Base-by-base conservation (phyloP, 2,888 invertebrate species). In the Pseudanteris insignis region DNA sequence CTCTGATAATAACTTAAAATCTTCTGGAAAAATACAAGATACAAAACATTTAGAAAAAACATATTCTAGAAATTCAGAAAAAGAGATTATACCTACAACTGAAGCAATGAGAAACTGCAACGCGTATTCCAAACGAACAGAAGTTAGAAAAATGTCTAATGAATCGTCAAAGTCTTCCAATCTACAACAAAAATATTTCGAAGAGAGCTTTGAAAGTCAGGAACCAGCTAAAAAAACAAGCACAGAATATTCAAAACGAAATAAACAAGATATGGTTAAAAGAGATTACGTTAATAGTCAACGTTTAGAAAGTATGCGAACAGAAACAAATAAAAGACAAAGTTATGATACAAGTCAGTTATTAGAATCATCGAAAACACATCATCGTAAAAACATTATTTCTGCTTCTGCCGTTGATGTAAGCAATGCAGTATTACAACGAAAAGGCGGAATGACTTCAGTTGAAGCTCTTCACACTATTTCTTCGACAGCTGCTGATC, bases 381-480 rank as follows among this genome's bases (percentile, higher is more conserved):
- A 90, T 73, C 92, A 91, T 71, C 85, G 90, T 30, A 88, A 88
- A 71, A 91, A 88, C 61, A 85, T 90, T 36, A 85, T 92, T 60
- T 86, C 89, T 1, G 78, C 81, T 0, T 88, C 90, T 0, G 86
- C 89, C 46, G 85, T 88, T n/a, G 87, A 91, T 67, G 85, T 90
- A 2, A 85, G 84, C 38, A 92, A 93, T 72, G 84, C 91, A 29
- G 89, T 92, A 32, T 83, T 92, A 24, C 90, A 92, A 76, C 86
- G 92, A 29, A 91, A 90, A 73, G 87, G 88, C 10, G 81, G 85
- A 7, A 83, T 86, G 1, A 85, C 87, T 0, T 86, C 87, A 0
- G 86, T 86, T n/a, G 90, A 90, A 79, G 88, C 89, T 1, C 81
- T 88, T 2, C 90, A 90, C 72, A 86, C 88, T 0, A 88, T 86